Base-by-base conservation (phyloP, 2,888 invertebrate genomes). In the Suillia variegata region DNA sequence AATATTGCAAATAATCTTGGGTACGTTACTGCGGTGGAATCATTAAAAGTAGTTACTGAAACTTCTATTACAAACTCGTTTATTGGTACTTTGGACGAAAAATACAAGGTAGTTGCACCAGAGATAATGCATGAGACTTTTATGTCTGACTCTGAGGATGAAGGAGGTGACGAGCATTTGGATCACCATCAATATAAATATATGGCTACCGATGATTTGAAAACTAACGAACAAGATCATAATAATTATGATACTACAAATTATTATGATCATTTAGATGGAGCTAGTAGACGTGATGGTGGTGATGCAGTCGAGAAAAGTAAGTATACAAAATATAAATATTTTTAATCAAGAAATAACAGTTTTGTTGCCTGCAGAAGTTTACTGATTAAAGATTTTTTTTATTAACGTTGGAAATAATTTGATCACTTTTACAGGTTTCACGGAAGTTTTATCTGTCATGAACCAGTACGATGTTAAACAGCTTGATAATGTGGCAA, bases 121-220 rank as follows among this genome's bases (percentile, higher is more conserved):
- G 99, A 99, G 83, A 92, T 94, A 67, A 96, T 99, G 94, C 98
- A 98, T 82, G 99, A 99, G 83, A 94, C 96, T 10, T 93, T 98
- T 83, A 93, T 99, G 89, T 96, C 96, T 20, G 99, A 99, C 82
- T 98, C 97, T 0, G 99, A 99, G 81, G 98, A 99, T 84, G 98
- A 99, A 87, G 96, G 95, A 84, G 96, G 95, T 89, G 80, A 85
- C 78, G 87, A 83, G 54, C 74, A 74, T 53, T 69, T 78, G n/a
- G 79, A 80, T 76, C 90, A 92, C 78, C 87, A 88, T 68, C 87
- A 78, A 67, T 92, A 91, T 79, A 88, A 89, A 73, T 92, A 92
- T 82, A 88, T 92, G 88, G 91, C 90, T 59, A 89, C 88, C 58
- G 92, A 92, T 80, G 92, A 92, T 74, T 88, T 91, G 85, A 91